Percentiles rank a stretch among this genome's conserved stretches.
These are phyloP conservation scores for Umimayanthus kanabou DNA, from an alignment of 92 coral and sea anemone species.

Conservation along the genomic window DNA sequence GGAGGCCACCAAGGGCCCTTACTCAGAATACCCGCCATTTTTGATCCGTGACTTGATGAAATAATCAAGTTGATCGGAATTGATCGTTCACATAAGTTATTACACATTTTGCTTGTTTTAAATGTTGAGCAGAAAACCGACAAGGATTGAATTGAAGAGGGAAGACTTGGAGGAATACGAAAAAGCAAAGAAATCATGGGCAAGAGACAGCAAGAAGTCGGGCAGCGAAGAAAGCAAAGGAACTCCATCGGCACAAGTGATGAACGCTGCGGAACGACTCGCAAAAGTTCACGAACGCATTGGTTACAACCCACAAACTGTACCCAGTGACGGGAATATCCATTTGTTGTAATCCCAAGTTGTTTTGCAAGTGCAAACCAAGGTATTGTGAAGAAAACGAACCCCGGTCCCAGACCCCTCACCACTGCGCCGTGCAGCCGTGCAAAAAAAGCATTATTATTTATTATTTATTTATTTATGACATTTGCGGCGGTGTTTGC, in stretches of 20 bases:
- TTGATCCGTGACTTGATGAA: background rate
- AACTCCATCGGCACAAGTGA: constrained; percentile 36
- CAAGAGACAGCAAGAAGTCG: constrained; percentile 50
- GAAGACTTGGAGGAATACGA: constrained; percentile 95
- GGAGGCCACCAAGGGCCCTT: background rate
- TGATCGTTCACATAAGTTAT: too few species aligned
- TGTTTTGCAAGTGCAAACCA: background rate
- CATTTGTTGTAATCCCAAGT: constrained; percentile 49
- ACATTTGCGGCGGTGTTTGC: too few species aligned
- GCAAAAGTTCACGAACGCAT: constrained; percentile 87
- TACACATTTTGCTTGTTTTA: background rate
- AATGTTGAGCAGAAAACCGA: constrained; percentile 94
- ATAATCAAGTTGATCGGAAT: too few species aligned
- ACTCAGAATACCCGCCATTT: background rate
- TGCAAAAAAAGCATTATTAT: too few species aligned
- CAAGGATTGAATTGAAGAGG: constrained; percentile 87
- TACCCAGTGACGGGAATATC: constrained; percentile 87
- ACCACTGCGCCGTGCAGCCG: too few species aligned
- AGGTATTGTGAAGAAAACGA: background rate
- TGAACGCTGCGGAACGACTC: constrained; percentile 72
- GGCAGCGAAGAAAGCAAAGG: constrained; percentile 43
- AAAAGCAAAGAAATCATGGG: constrained; percentile 74
- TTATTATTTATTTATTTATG: too few species aligned
- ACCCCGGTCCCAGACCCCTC: too few species aligned
- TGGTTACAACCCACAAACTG: constrained; percentile 88